Percentiles rank a stretch among this genome's conserved stretches.
Conservation (phyloP, 2,113 vertebrate species). For the Gyps fulvus region DNA sequence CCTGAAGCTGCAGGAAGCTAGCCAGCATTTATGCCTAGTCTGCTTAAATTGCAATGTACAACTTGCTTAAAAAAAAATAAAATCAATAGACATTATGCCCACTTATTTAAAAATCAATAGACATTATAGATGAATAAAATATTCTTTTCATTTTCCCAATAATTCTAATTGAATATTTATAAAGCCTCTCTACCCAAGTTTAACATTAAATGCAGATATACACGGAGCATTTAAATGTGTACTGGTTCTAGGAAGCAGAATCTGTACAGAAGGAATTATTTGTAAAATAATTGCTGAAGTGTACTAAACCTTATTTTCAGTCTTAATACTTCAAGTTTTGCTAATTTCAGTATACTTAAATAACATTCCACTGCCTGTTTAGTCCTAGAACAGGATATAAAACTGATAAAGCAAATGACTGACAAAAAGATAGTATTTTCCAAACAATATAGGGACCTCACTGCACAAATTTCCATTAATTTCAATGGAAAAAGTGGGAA, state of each 20-base stretch:
- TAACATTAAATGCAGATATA: background rate
- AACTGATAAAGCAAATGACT: background rate
- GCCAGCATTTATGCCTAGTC: background rate
- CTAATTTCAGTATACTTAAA: background rate
- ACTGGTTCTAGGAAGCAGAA: background rate
- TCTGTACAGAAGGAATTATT: background rate
- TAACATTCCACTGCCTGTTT: background rate
- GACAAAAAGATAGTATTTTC: background rate
- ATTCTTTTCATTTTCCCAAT: conserved; percentile 34
- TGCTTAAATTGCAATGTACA: background rate
- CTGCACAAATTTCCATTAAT: background rate
- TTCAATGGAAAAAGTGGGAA: background rate
- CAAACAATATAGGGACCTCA: background rate
- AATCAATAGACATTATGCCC: background rate
- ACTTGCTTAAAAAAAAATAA: background rate
- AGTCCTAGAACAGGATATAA: background rate
- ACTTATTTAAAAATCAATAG: conserved; percentile 40
- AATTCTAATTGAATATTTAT: conserved; percentile 22
- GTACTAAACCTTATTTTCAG: background rate
- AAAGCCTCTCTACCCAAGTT: background rate
- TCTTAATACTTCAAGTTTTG: background rate
- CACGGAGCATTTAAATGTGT: background rate
- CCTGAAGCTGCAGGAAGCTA: background rate
- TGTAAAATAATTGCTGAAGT: background rate
- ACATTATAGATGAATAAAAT: background rate